Base-by-base conservation (phyloP, 1,140 invertebrate species). In the Psix sp. region DNA sequence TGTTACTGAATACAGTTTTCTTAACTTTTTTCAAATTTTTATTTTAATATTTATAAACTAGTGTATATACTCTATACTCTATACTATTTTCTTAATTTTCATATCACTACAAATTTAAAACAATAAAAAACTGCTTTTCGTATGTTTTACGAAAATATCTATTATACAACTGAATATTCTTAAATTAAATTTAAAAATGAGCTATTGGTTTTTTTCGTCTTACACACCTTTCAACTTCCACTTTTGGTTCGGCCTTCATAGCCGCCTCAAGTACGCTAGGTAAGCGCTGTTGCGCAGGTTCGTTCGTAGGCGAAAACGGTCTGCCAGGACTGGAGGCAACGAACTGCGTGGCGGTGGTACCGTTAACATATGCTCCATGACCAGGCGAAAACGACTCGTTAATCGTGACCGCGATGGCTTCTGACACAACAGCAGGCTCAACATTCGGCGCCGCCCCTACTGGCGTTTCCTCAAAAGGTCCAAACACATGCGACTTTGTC, bases 221-320 rank as follows among this genome's bases (percentile, higher is more conserved):
- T n/a, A n/a, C n/a, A n/a, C n/a, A 85, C 84, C 92, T 89, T 82
- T 95, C 93, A 11, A 94, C 93, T 84, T 95, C 93, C 10, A 94
- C 93, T 80, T 94, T 94, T 5, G 94, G 94, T 77, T 95, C 94
- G 10, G 93, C 93, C 80, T 95, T 95, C 76, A 95, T 94, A 7
- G 93, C 93, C 6, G 93, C 93, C 81, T 95, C 94, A n/a, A 95
- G 82, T 13, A 94, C 90, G 14, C 92, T 92, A 4, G 93, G 90
- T 73, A 92, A 77, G 74, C 89, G 81, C 24, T 86, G 21, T 24
- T 24, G 87, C 26, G 80, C 42, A 6, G 51, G 29, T 20, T 62
- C 56, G 13, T 15, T 57, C 40, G 74, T 60, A 3, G 85, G 83
- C 7, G 84, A 86, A 39, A 83, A 84, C 2, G 85, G 77, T 66